phyloP scores from a whole-genome alignment of 2,113 vertebrate genomes.

The Erythrocercus mccallii region DNA sequence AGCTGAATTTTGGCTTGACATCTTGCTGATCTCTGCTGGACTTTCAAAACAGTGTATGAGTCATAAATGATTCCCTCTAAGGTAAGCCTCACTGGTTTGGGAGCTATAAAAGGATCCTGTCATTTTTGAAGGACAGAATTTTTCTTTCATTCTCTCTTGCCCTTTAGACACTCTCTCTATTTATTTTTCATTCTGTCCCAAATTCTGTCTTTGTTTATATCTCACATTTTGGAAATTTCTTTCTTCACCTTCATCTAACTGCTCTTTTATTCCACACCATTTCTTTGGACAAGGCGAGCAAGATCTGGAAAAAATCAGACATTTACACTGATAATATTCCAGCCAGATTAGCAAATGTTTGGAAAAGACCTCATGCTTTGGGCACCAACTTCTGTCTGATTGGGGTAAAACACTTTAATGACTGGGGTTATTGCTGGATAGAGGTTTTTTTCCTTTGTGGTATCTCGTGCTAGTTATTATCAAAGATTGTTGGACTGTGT shows the following conservation, averaged over 20 bases:
- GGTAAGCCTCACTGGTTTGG: slow-evolving; percentile 2
- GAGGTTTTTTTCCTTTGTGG: neutral
- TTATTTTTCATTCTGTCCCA: slow-evolving; percentile 50
- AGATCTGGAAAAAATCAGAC: slow-evolving; percentile 54
- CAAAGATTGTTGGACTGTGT: slow-evolving; percentile 33
- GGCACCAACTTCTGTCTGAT: slow-evolving; percentile 27
- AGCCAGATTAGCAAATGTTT: slow-evolving; percentile 48
- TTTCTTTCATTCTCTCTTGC: slow-evolving; percentile 19
- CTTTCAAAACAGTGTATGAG: neutral
- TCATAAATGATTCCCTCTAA: neutral
- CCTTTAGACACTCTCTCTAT: slow-evolving; percentile 21
- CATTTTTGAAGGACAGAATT: slow-evolving; percentile 30
- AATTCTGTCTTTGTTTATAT: slow-evolving; percentile 40
- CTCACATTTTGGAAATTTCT: slow-evolving; percentile 29
- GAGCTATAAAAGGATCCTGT: neutral
- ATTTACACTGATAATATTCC: slow-evolving; percentile 52
- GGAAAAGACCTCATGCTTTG: slow-evolving; percentile 50
- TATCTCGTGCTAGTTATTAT: slow-evolving; percentile 51
- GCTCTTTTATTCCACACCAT: neutral
- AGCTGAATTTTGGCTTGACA: slow-evolving; percentile 9
- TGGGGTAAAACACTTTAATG: slow-evolving; percentile 28
- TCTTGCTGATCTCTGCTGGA: slow-evolving; percentile 10
- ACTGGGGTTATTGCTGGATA: neutral
- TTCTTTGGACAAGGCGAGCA: slow-evolving; percentile 6
- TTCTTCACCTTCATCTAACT: slow-evolving; percentile 15